These are phyloP conservation scores for Noctua pronuba DNA, from an alignment of 2,888 invertebrate species.

Conservation along the genomic window DNA sequence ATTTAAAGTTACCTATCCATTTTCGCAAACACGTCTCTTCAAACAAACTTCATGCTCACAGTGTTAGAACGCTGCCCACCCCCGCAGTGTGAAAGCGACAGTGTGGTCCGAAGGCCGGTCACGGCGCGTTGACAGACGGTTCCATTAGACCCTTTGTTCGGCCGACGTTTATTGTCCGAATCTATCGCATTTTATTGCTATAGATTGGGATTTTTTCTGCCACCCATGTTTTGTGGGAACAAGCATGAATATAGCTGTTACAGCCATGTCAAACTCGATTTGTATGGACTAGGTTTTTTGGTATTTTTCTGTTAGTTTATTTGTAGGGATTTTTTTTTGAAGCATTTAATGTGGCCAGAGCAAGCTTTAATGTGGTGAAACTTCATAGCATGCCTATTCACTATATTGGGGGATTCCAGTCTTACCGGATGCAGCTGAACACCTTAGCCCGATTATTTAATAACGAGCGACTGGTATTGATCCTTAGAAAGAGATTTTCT, in stretches of 20 bases:
- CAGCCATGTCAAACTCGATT: slow-evolving; percentile 53
- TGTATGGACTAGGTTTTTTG: slow-evolving; percentile 21
- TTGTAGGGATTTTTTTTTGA: background rate
- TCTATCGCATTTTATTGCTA: slow-evolving; percentile 61
- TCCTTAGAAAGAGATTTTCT: too few species aligned
- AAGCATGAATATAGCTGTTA: slow-evolving; percentile 52
- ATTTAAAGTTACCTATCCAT: slow-evolving; percentile 3
- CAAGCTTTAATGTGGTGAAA: too few species aligned
- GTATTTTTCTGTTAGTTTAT: background rate
- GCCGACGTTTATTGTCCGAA: slow-evolving; percentile 66
- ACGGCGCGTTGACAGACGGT: slow-evolving; percentile 66
- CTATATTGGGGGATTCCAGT: background rate
- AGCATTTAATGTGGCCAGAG: too few species aligned
- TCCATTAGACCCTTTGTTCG: slow-evolving; percentile 72
- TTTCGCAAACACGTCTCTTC: background rate
- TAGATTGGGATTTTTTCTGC: slow-evolving; percentile 60
- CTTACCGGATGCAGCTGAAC: background rate
- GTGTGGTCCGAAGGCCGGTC: slow-evolving; percentile 47
- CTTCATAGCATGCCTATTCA: background rate
- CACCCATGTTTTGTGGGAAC: slow-evolving; percentile 51
- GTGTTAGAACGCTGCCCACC: slow-evolving; percentile 18
- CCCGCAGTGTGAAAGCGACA: slow-evolving; percentile 26
- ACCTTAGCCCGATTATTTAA: background rate
- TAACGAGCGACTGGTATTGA: too few species aligned
- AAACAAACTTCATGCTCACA: slow-evolving; percentile 23